Conservation (phyloP, 2,113 vertebrate species). For the Manacus vitellinus region DNA sequence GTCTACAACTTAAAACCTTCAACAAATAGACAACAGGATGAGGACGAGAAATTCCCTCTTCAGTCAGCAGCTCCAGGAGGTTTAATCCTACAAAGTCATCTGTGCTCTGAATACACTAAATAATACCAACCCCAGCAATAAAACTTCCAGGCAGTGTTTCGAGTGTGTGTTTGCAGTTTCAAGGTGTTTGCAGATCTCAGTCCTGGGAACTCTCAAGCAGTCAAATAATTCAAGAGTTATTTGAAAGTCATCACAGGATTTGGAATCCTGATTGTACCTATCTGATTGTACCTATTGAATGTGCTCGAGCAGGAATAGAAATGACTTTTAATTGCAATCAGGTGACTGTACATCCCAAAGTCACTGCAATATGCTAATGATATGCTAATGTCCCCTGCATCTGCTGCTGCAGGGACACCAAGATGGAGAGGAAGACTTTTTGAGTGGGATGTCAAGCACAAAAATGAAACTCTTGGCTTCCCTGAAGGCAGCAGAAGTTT, state of each 20-base stretch:
- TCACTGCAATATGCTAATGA: constrained; percentile 1
- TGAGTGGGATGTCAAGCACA: neutral
- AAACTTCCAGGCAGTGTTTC: neutral
- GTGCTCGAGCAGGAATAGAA: constrained; percentile 4
- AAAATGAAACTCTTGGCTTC: neutral
- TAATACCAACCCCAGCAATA: neutral
- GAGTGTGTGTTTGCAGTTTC: neutral
- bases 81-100: neutral
- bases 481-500: neutral
- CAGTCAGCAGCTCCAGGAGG: neutral
- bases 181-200: neutral
- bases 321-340: constrained; percentile 55
- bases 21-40: neutral
- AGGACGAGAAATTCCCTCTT: neutral
- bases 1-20: neutral
- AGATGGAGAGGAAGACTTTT: neutral
- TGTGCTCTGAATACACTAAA: neutral
- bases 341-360: neutral
- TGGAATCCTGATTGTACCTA: neutral
- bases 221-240: neutral
- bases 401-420: neutral
- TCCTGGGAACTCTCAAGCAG: neutral
- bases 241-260: constrained; percentile 24
- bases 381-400: neutral
- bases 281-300: neutral